Percentiles rank a stretch among this genome's conserved stretches.
phyloP scores from a whole-genome alignment of 2,888 invertebrate species.

The Erebia palarica region DNA sequence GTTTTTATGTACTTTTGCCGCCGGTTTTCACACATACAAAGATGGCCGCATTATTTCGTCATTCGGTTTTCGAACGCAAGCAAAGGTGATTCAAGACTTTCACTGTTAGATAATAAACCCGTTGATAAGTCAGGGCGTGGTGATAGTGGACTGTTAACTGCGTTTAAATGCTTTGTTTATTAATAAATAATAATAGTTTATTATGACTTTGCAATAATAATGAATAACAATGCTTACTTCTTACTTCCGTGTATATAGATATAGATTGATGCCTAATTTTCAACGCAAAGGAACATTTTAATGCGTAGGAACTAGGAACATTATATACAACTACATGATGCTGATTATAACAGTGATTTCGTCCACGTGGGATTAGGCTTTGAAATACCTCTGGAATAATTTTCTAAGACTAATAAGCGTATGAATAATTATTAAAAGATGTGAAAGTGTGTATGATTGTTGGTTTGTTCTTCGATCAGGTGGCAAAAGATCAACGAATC shows the following conservation, averaged over 20 bases:
- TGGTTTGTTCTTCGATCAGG: no score
- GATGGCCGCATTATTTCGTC: slow-evolving; percentile 33
- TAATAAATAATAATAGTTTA: neutral
- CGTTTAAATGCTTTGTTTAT: slow-evolving; percentile 14
- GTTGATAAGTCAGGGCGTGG: slow-evolving; percentile 41
- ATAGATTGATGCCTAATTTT: neutral
- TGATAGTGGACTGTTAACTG: slow-evolving; percentile 20
- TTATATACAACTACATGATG: no score
- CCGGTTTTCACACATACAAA: slow-evolving; percentile 27
- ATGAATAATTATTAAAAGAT: no score
- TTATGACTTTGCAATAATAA: neutral
- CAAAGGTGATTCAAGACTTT: slow-evolving; percentile 44
- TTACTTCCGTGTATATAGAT: neutral
- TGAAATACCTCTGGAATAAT: no score
- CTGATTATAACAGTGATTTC: no score
- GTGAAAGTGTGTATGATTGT: no score
- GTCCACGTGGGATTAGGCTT: no score
- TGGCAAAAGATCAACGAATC: no score
- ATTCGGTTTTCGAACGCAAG: slow-evolving; percentile 23
- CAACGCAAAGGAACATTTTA: no score
- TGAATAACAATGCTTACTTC: neutral
- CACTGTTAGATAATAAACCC: slow-evolving; percentile 47
- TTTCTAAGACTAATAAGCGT: no score
- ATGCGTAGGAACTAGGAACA: no score
- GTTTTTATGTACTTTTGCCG: slow-evolving; percentile 13